A percentile compares a stretch with the other conserved stretches of the same genome.
These are phyloP conservation scores for Vollenhovia emeryi DNA, from an alignment of 1,140 invertebrate species.

Conservation along the genomic window DNA sequence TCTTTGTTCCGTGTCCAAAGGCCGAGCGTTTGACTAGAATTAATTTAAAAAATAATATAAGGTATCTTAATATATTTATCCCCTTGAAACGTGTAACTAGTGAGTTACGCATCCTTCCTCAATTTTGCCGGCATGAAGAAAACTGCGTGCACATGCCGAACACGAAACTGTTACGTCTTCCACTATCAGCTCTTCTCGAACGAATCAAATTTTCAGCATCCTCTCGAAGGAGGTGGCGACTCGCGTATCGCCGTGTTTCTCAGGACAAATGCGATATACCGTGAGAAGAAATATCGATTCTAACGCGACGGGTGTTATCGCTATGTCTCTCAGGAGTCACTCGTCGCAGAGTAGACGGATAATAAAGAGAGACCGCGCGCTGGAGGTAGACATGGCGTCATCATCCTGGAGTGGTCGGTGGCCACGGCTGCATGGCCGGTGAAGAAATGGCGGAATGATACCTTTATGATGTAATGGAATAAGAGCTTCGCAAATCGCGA, in stretches of 20 bases:
- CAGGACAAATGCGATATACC: slow-evolving; percentile 52
- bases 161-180: background rate
- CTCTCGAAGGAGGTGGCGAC: background rate
- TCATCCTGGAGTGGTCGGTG: slow-evolving; percentile 63
- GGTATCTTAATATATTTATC: slow-evolving; percentile 9
- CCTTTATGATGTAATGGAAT: slow-evolving; percentile 77
- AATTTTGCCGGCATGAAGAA: background rate
- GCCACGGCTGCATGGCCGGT: slow-evolving; percentile 41
- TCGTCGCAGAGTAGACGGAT: slow-evolving; percentile 64
- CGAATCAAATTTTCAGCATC: slow-evolving; percentile 21
- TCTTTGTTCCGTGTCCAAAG: no score
- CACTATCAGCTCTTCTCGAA: background rate
- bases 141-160: background rate
- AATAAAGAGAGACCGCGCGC: slow-evolving; percentile 71
- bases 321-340: slow-evolving; percentile 65
- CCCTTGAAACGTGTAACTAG: background rate
- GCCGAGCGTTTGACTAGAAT: background rate
- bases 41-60: background rate
- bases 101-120: background rate
- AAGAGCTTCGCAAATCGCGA: slow-evolving; percentile 47
- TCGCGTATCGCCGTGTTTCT: background rate
- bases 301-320: slow-evolving; percentile 70
- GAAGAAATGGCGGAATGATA: slow-evolving; percentile 73
- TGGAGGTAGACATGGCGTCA: slow-evolving; percentile 73
- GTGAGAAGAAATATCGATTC: slow-evolving; percentile 41